These are phyloP conservation scores for Nomada ferruginata DNA, from an alignment of 2,888 invertebrate genomes.

Conservation along the genomic window DNA sequence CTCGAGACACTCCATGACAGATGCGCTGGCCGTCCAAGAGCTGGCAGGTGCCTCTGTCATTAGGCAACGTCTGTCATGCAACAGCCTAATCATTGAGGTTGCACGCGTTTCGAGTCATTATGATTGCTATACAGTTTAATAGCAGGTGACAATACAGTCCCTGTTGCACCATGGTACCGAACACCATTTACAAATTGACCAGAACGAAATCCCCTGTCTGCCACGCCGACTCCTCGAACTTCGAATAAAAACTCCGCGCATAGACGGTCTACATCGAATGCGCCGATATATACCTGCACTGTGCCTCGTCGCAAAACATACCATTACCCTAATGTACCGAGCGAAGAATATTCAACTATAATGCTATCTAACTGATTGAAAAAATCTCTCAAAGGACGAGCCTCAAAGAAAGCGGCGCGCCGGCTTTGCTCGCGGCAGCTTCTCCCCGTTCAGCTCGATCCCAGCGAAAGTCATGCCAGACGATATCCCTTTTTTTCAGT, in stretches of 20 bases:
- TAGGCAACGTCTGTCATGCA: constrained; percentile 8
- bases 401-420: constrained; percentile 43
- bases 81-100: constrained; percentile 14
- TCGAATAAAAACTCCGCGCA: neutral
- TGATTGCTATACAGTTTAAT: neutral
- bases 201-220: too few relatives aligned
- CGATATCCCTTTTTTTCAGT: constrained; percentile 20
- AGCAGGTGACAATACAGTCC: neutral
- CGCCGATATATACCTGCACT: neutral
- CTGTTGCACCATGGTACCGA: too few relatives aligned
- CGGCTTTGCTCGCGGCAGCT: constrained; percentile 26
- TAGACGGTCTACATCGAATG: neutral
- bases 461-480: constrained; percentile 22
- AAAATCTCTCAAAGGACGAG: constrained; percentile 54
- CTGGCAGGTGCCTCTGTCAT: constrained; percentile 18
- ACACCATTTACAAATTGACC: neutral
- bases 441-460: constrained; percentile 25
- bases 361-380: constrained; percentile 56
- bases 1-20: constrained; percentile 14
- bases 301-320: neutral
- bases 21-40: constrained; percentile 2
- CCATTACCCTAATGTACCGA: constrained; percentile 50
- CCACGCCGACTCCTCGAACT: neutral
- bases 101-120: neutral
- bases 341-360: constrained; percentile 49